phyloP scores from a whole-genome alignment of 1,140 invertebrate genomes.

The Tribolium madens region DNA sequence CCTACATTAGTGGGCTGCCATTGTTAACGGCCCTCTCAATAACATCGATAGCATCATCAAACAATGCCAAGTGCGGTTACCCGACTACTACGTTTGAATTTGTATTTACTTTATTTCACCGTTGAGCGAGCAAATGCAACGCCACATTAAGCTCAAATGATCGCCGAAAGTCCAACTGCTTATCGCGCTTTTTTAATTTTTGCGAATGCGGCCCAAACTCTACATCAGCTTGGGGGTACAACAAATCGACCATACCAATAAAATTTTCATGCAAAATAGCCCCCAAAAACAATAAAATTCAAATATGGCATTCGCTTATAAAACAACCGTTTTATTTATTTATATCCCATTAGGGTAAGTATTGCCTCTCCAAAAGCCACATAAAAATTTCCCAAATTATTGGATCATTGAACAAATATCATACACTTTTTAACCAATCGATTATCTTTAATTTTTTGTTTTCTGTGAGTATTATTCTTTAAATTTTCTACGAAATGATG shows the following conservation, averaged over 20 bases:
- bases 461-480: neutral
- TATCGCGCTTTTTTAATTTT: constrained; percentile 31
- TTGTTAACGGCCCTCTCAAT: constrained; percentile 62
- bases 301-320: constrained; percentile 18
- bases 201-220: constrained; percentile 3
- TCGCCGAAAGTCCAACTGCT: neutral
- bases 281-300: constrained; percentile 27
- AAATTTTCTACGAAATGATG: neutral
- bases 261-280: constrained; percentile 36
- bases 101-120: constrained; percentile 60
- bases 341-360: constrained; percentile 1
- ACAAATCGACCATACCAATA: constrained; percentile 22
- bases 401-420: neutral
- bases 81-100: constrained; percentile 58
- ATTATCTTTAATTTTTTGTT: neutral
- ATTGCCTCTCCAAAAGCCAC: constrained; percentile 10
- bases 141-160: constrained; percentile 48
- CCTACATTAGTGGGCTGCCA: constrained; percentile 54
- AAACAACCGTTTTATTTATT: constrained; percentile 32
- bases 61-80: constrained; percentile 62
- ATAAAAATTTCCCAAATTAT: constrained; percentile 19
- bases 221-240: neutral
- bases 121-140: constrained; percentile 53
- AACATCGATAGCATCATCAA: constrained; percentile 62
- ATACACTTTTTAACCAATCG: neutral